A percentile compares a stretch with the other conserved stretches of the same genome.
These are phyloP conservation scores for Allacma fusca DNA, from an alignment of 2,888 invertebrate genomes.

Conservation along the genomic window DNA sequence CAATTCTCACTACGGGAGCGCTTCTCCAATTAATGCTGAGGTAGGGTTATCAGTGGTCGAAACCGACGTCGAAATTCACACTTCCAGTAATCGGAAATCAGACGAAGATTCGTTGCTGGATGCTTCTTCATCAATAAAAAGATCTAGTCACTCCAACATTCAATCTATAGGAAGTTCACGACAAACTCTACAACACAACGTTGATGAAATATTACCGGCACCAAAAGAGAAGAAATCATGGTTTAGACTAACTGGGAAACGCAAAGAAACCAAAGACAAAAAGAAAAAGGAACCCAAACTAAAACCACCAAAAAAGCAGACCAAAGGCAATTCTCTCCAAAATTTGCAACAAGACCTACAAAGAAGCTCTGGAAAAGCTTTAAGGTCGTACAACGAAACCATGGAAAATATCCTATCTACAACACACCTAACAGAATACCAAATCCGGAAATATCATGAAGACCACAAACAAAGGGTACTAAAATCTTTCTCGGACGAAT, in stretches of 20 bases:
- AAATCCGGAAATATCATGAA: not conserved
- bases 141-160: not conserved
- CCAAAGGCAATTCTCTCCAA: not conserved
- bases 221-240: not conserved
- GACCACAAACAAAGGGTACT: not conserved
- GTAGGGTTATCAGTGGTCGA: no score
- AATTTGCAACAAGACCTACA: not conserved
- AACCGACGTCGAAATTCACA: no score
- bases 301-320: not conserved
- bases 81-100: no score
- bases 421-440: not conserved
- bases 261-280: not conserved
- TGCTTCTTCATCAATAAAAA: no score
- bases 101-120: no score
- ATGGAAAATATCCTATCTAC: not conserved
- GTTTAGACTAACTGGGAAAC: not conserved
- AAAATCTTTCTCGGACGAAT: not conserved
- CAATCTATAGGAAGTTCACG: not conserved
- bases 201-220: not conserved
- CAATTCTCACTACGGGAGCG: no score
- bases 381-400: not conserved
- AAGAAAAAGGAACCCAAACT: not conserved
- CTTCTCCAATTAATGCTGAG: no score
- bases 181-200: not conserved
- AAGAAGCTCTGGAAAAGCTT: not conserved